Evolutionary conservation across 2,797 vertebrate species (phyloP), one percentile per base, ranked within the genome.

Genomic region (Hipposideros larvatus): DNA sequence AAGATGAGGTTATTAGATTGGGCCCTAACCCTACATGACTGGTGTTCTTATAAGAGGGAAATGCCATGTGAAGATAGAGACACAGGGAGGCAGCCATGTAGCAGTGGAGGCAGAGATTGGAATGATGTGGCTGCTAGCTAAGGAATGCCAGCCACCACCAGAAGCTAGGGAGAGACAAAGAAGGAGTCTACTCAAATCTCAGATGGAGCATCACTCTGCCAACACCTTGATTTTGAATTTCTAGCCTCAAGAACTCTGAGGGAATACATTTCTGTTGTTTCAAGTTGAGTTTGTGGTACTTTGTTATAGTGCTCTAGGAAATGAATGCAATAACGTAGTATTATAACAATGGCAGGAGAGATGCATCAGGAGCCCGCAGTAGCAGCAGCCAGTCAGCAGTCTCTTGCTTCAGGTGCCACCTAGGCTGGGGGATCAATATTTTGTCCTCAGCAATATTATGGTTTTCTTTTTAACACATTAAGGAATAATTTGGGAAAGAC

Each of bases 391-490:
- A 51, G 48, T 51, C 48, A 51, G 14, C 48, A 15, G 48, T 14
- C 48, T 51, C 13, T 51, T 51, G 48, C 48, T 13, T 51, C 48
- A 15, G 48, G 48, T 14, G 4, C 48, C 48, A 51, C 48, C 48
- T 13, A 51, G 48, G 13, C 13, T 51, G 48, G 48, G 48, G 48
- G 14, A 51, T 11, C 48, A 51, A 51, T 15, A 15, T 51, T 51
- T 51, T 51, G 48, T 51, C 48, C 48, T 51, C 48, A 51, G 48
- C 48, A 51, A 51, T 51, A 51, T 51, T 51, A 14, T 91, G 59
- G 14, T 51, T 95, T 87, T 77, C 34, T 82, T 68, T 87, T 70
- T 46, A 83, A 94, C 14, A 28, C 19, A 91, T 55, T 31, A 61
- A 75, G 59, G 22, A 90, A 94, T 85, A 22, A 59, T 71, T 74